Evolutionary conservation across 2,113 vertebrate species (phyloP).

Genomic region (Scatophagus argus): DNA sequence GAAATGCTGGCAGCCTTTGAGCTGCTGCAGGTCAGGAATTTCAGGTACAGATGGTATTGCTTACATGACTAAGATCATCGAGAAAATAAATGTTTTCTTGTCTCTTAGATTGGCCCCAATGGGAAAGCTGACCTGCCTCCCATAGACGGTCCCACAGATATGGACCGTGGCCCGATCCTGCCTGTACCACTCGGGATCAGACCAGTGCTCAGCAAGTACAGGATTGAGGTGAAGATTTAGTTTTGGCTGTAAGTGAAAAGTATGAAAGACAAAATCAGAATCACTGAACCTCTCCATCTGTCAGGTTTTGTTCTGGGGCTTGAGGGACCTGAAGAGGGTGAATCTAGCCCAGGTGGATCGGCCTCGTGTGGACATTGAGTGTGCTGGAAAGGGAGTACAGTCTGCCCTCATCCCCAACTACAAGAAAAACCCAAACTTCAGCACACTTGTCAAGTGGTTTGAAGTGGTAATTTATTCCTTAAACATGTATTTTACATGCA

Average conservation of each 20-base stretch:
- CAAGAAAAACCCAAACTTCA: conserved; percentile 99
- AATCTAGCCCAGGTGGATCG: conserved; percentile 97
- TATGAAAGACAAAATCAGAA: not conserved
- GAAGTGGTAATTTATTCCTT: conserved; percentile 89
- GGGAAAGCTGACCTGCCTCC: conserved; percentile 93
- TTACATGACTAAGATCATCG: not conserved
- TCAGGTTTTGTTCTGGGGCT: conserved; percentile 97
- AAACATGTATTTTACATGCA: not conserved
- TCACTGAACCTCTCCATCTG: not conserved
- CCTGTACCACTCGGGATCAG: conserved; percentile 94
- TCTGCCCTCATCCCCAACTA: conserved; percentile 96
- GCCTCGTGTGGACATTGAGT: conserved; percentile 97
- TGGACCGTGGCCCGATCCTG: conserved; percentile 92
- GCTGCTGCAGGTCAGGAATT: conserved; percentile 90
- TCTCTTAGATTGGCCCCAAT: conserved; percentile 89
- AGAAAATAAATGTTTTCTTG: not conserved
- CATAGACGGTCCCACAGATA: conserved; percentile 89
- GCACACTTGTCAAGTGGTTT: conserved; percentile 97
- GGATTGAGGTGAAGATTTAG: conserved; percentile 89
- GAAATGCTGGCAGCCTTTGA: conserved; percentile 97
- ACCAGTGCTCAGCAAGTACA: conserved; percentile 94
- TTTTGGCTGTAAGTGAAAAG: not conserved
- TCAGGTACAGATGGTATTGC: not conserved
- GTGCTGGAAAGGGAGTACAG: conserved; percentile 94
- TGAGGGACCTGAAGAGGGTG: conserved; percentile 96